phyloP scores from a whole-genome alignment of 2,888 invertebrate genomes.

The Eilema griseolum region DNA sequence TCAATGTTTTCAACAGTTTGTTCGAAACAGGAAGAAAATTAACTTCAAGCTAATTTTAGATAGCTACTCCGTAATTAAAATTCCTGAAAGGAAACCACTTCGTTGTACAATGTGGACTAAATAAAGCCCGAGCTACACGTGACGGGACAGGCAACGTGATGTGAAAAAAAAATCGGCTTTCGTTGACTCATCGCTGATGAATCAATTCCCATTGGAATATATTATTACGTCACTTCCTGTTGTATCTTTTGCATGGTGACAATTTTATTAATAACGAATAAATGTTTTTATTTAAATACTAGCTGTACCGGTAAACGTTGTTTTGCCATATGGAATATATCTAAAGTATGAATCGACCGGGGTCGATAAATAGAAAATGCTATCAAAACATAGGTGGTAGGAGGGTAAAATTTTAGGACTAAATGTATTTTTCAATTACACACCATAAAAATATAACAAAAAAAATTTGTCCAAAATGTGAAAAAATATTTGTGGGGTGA shows the following conservation, averaged over 20 bases:
- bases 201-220: conserved; percentile 30
- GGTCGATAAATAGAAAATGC: too few relatives aligned
- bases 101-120: neutral
- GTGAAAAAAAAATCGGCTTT: conserved; percentile 22
- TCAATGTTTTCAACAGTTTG: neutral
- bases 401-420: too few relatives aligned
- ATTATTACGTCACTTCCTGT: conserved; percentile 17
- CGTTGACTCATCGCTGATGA: conserved; percentile 43
- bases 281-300: neutral
- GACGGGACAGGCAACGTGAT: conserved; percentile 23
- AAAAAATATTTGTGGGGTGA: too few relatives aligned
- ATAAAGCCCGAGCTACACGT: neutral
- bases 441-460: too few relatives aligned
- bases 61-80: neutral
- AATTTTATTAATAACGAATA: neutral
- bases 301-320: too few relatives aligned
- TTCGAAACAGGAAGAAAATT: neutral
- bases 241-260: neutral
- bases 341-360: too few relatives aligned
- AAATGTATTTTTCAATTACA: too few relatives aligned
- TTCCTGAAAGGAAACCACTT: neutral
- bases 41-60: neutral
- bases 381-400: too few relatives aligned
- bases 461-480: too few relatives aligned
- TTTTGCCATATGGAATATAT: too few relatives aligned